A percentile compares a stretch with the other conserved stretches of the same genome.
Conservation (phyloP, 2,888 invertebrate genomes). For the Clivina fossor region DNA sequence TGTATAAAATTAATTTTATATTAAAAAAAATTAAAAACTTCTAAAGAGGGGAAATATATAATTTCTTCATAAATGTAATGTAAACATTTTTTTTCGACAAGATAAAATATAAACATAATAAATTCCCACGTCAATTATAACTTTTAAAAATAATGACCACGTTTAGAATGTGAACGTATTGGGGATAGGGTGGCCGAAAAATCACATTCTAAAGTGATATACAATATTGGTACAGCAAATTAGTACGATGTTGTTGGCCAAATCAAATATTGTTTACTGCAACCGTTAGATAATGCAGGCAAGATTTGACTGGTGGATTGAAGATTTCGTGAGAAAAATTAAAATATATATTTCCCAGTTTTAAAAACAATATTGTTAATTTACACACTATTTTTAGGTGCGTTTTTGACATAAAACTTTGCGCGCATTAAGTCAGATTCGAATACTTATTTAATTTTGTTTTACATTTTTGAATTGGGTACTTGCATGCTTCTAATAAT, state of each 20-base stretch:
- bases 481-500: no score
- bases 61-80: slow-evolving; percentile 30
- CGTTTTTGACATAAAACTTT: no score
- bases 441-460: no score
- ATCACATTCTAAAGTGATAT: slow-evolving; percentile 35
- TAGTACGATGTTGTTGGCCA: slow-evolving; percentile 36
- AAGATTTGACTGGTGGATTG: slow-evolving; percentile 10
- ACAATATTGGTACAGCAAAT: slow-evolving; percentile 40
- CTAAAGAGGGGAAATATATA: slow-evolving; percentile 22
- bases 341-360: slow-evolving; percentile 32
- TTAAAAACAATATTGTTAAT: slow-evolving; percentile 30
- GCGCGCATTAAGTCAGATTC: no score
- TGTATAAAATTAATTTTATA: slow-evolving; percentile 31
- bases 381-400: no score
- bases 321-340: slow-evolving; percentile 28
- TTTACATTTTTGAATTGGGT: no score
- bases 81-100: slow-evolving; percentile 27
- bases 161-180: slow-evolving; percentile 26
- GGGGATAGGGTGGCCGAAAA: slow-evolving; percentile 5
- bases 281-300: not conserved
- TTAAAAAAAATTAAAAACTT: no score
- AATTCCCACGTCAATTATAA: slow-evolving; percentile 41
- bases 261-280: slow-evolving; percentile 21
- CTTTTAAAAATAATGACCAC: slow-evolving; percentile 39
- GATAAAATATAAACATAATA: slow-evolving; percentile 36